phyloP scores from a whole-genome alignment of 2,113 vertebrate genomes.

The Neotoma lepida region DNA sequence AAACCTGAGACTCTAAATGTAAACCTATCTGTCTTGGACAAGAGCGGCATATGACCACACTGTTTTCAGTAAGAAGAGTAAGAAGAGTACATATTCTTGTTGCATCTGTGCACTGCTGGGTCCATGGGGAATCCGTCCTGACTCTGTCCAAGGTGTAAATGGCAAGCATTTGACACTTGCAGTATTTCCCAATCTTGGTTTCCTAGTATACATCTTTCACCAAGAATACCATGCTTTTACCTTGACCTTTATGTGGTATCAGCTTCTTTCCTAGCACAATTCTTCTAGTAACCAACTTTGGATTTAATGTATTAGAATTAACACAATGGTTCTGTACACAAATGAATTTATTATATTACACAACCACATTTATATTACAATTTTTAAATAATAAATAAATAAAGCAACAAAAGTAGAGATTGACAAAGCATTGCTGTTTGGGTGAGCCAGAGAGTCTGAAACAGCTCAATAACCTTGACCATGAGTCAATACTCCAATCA shows the following conservation, averaged over 20 bases:
- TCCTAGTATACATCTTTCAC: neutral
- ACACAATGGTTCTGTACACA: neutral
- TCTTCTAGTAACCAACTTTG: neutral
- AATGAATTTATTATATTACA: neutral
- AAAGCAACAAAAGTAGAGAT: neutral
- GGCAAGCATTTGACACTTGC: neutral
- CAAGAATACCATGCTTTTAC: neutral
- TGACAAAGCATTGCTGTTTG: neutral
- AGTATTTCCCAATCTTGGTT: neutral
- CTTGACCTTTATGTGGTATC: neutral
- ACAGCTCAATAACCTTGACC: neutral
- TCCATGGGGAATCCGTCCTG: neutral
- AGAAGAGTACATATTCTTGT: neutral
- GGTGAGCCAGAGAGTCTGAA: neutral
- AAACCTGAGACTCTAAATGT: neutral
- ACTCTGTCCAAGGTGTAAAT: neutral
- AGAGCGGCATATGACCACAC: neutral
- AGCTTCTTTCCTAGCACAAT: neutral
- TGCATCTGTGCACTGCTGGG: neutral
- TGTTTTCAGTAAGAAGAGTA: neutral
- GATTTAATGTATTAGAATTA: neutral
- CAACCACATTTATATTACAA: neutral
- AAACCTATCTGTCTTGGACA: neutral
- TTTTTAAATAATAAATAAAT: neutral
- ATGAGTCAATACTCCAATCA: neutral